Evolutionary conservation across 2,888 invertebrate species (phyloP), one percentile per base, ranked within the genome.

Genomic region (Hyalella azteca): DNA sequence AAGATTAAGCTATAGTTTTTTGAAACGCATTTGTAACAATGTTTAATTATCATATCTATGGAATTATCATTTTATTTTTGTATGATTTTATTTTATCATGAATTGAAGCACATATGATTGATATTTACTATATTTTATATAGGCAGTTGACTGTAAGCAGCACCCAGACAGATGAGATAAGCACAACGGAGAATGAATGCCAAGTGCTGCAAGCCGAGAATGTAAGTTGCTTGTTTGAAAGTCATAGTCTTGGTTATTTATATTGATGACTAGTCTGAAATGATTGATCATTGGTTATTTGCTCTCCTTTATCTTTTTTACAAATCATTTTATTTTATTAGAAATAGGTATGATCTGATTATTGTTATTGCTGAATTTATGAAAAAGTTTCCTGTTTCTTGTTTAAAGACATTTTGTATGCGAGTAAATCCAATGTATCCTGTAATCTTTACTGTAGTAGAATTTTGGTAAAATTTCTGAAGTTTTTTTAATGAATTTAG

Each of bases 101-200:
- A 4, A 4, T 5, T 29, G 4, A 3, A 22, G 59, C 11, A 59
- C 22, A n/a, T 59, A 26, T 59, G 22, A 26, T 26, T 22, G 22
- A 66, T 29, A 32, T 7, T 32, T 59, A 2, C 36, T 66, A 13
- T 29, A 66, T 66, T 36, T 5, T 13, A 41, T 41, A 15, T 78
- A 81, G 81, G 54, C 60, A 48, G 29, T 73, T 78, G 50, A 45
- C 60, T 15, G 41, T 73, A 22, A 79, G 75, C 3, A 75, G 75
- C 45, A 81, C 81, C 9, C 81, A 81, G 48, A 79, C 81, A 73
- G 81, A 81, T 26, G 79, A 77, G 22, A 45, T 81, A 19, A 22
- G 22, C 11, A 54, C 41, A 22, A 15, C 73, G 26, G 81, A 81
- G 9, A 32, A 32, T 29, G 81, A 77, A n/a, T 81, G 81, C 32